Evolutionary conservation across 2,113 vertebrate species (phyloP), one percentile per base, ranked within the genome.

Genomic region (Pogonocichla stellata): DNA sequence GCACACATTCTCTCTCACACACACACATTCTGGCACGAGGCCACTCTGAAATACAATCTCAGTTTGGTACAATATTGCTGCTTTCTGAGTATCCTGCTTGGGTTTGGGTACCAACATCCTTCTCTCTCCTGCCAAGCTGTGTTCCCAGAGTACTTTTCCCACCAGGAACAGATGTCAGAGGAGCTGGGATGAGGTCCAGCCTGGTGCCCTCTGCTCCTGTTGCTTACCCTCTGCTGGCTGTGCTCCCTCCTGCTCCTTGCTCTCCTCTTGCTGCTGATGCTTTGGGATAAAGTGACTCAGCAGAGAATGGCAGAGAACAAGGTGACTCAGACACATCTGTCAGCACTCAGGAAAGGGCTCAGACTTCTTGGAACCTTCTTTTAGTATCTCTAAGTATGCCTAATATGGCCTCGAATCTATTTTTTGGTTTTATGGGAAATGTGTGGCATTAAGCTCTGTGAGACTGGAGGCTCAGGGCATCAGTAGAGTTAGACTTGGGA

Each of bases 341-440:
- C 84, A 88, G 45, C 2, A 9, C 71, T 80, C 62, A 70, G 90
- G 79, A 95, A 95, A 86, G 62, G 22, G 38, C 78, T 94, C 79
- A 90, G 87, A 93, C 85, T 82, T 91, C 65, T 97, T 89, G 95
- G 91, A 95, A 89, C 26, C 50, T 85, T 54, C 29, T 36, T 75
- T 67, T 29, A 54, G 13, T 23, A 26, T 54, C 58, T 82, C 71
- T 54, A 47, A 75, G 24, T 73, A 29, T 73, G 24, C 92, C 81
- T 94, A 77, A 92, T 95, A 85, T 26, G 87, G 79, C 58, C 67
- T 82, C 70, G 70, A 72, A 43, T 66, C 29, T 73, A 5, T 61
- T 81, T 81, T 36, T 88, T 64, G 50, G 12, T 28, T 69, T 92
- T 58, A 31, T 77, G 79, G 62, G 61, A 81, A 43, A 14, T 42